Percentiles rank a stretch among this genome's conserved stretches.
These are phyloP conservation scores for Hippocampus guttulatus DNA, from an alignment of 2,113 vertebrate genomes.

Conservation along the genomic window DNA sequence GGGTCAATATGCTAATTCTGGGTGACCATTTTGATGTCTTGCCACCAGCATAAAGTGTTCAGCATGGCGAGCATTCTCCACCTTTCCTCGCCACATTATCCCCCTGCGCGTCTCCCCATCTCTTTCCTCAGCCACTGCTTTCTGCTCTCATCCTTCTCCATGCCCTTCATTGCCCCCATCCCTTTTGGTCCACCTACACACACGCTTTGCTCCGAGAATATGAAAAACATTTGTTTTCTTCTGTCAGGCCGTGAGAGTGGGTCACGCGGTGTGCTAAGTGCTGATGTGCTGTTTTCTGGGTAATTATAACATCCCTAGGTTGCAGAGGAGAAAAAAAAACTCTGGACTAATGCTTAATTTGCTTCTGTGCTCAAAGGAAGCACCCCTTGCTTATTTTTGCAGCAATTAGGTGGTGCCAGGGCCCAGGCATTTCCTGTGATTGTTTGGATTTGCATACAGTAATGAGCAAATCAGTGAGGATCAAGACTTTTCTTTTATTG, in stretches of 20 bases:
- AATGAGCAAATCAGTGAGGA: conserved; percentile 58
- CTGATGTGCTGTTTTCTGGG: conserved; percentile 71
- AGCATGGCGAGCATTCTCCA: conserved; percentile 47
- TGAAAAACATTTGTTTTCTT: conserved; percentile 65
- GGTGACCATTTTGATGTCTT: conserved; percentile 59
- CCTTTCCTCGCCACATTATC: conserved; percentile 48
- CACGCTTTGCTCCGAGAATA: conserved; percentile 46
- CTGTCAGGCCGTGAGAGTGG: conserved; percentile 47
- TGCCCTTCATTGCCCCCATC: conserved; percentile 42
- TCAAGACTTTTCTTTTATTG: conserved; percentile 13
- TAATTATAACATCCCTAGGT: conserved; percentile 74
- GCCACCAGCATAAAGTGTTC: conserved; percentile 36
- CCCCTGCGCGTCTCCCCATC: conserved; percentile 45
- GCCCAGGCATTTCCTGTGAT: conserved; percentile 75
- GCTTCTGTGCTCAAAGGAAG: conserved; percentile 68
- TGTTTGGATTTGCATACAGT: conserved; percentile 71
- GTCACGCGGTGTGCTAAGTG: conserved; percentile 60
- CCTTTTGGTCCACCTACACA: conserved; percentile 21
- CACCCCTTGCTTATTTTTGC: conserved; percentile 70
- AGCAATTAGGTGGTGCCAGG: conserved; percentile 70
- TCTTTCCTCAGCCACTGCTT: conserved; percentile 49
- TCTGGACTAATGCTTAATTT: conserved; percentile 74
- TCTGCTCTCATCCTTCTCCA: conserved; percentile 37
- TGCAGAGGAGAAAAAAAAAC: conserved; percentile 47
- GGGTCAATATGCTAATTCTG: conserved; percentile 65